A percentile compares a stretch with the other conserved stretches of the same genome.
Evolutionary conservation across 2,888 invertebrate genomes (phyloP).

Genomic region (Chelonus formosanus): DNA sequence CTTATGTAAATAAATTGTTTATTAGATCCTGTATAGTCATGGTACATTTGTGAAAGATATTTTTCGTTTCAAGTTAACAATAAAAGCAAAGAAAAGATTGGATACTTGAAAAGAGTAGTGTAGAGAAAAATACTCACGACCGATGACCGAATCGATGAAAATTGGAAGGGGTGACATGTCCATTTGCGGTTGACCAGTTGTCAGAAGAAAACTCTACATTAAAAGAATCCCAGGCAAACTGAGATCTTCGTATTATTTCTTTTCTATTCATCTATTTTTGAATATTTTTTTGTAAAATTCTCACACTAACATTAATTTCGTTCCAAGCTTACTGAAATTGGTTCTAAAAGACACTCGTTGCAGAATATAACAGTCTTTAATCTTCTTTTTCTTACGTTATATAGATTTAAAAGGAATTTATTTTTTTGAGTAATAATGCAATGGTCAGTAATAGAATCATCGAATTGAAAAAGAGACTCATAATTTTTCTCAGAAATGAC

Average conservation of each 20-base stretch:
- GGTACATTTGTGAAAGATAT: too few relatives aligned
- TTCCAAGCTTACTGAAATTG: background rate
- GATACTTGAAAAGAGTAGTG: too few relatives aligned
- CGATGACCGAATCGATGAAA: constrained; percentile 47
- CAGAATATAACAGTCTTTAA: too few relatives aligned
- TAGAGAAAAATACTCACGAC: too few relatives aligned
- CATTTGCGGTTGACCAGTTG: constrained; percentile 64
- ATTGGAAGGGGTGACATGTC: constrained; percentile 63
- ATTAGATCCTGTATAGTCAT: too few relatives aligned
- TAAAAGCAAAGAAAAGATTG: too few relatives aligned
- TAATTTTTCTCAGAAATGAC: constrained; percentile 8
- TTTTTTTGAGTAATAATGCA: too few relatives aligned
- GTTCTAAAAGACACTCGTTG: too few relatives aligned
- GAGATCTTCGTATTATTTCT: constrained; percentile 16
- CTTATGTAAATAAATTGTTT: too few relatives aligned
- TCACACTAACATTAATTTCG: constrained; percentile 17
- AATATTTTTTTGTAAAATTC: constrained; percentile 12
- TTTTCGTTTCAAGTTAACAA: too few relatives aligned
- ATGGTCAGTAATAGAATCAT: background rate
- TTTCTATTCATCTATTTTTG: constrained; percentile 10
- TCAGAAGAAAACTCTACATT: constrained; percentile 39
- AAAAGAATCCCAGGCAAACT: constrained; percentile 14
- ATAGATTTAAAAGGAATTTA: too few relatives aligned
- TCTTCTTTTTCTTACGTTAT: too few relatives aligned
- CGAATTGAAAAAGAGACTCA: constrained; percentile 1